These are phyloP conservation scores for Hyles lineata DNA, from an alignment of 2,888 invertebrate genomes.

Conservation along the genomic window DNA sequence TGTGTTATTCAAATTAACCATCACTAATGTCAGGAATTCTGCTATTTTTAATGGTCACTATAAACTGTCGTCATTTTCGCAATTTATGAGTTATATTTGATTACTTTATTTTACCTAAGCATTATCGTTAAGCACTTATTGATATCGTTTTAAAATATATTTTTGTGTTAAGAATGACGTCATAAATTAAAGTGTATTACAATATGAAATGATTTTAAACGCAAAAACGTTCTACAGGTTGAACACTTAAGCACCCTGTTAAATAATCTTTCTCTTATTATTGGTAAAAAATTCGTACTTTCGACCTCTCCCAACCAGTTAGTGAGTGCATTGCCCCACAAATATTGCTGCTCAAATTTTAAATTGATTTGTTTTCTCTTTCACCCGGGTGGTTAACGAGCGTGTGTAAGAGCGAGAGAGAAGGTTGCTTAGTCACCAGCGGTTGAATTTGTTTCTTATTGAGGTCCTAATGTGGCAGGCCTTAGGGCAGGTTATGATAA, in stretches of 20 bases:
- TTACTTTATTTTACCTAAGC: too few relatives aligned
- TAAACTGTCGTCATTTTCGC: too few relatives aligned
- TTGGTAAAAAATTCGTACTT: slow-evolving; percentile 78
- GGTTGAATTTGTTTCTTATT: slow-evolving; percentile 68
- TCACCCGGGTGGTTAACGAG: slow-evolving; percentile 47
- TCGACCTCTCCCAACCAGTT: slow-evolving; percentile 82
- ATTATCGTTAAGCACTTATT: too few relatives aligned
- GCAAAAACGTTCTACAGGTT: slow-evolving; percentile 36
- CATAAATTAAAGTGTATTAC: not conserved
- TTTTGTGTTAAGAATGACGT: not conserved
- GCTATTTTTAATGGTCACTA: too few relatives aligned
- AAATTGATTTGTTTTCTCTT: slow-evolving; percentile 68
- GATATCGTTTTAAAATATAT: too few relatives aligned
- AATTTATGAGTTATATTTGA: too few relatives aligned
- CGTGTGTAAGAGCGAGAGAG: slow-evolving; percentile 59
- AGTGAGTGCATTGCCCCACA: slow-evolving; percentile 77
- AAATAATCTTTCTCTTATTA: slow-evolving; percentile 70
- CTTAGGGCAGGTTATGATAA: slow-evolving; percentile 83
- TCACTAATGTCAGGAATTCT: not conserved
- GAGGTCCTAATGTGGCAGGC: slow-evolving; percentile 69
- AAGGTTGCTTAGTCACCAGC: slow-evolving; percentile 65
- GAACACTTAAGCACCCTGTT: slow-evolving; percentile 37
- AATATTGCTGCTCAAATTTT: slow-evolving; percentile 74
- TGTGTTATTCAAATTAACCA: not conserved
- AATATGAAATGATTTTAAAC: not conserved